Conservation (phyloP, 1,140 invertebrate genomes). For the Drosophila teissieri region DNA sequence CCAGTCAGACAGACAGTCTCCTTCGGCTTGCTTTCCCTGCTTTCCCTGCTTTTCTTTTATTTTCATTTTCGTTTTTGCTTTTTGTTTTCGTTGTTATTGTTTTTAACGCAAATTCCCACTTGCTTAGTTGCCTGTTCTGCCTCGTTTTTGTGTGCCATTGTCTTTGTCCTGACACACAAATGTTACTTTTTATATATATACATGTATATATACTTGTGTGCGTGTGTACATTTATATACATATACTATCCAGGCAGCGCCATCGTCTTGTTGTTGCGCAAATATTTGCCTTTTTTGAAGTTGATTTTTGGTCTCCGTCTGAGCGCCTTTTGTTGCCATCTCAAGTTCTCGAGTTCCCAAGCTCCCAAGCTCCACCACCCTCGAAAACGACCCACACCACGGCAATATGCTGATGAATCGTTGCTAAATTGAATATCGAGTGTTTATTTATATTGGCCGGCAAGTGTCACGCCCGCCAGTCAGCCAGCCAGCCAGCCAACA, state of each 20-base stretch:
- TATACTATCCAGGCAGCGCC: slow-evolving; percentile 2
- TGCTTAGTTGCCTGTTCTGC: slow-evolving; percentile 67
- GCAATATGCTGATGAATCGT: slow-evolving; percentile 72
- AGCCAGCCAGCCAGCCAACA: neutral
- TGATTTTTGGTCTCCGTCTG: slow-evolving; percentile 74
- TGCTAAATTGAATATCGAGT: slow-evolving; percentile 79
- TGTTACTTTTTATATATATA: slow-evolving; percentile 7
- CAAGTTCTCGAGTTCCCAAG: slow-evolving; percentile 31
- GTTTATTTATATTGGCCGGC: slow-evolving; percentile 76
- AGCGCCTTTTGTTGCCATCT: slow-evolving; percentile 76
- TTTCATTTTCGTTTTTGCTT: slow-evolving; percentile 26
- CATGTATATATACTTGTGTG: neutral
- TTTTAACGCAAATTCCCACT: slow-evolving; percentile 80
- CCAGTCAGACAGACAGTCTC: slow-evolving; percentile 43
- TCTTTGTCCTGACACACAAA: slow-evolving; percentile 54
- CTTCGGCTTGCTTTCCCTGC: slow-evolving; percentile 16
- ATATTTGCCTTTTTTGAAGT: slow-evolving; percentile 82
- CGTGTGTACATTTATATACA: neutral
- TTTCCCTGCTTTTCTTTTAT: neutral
- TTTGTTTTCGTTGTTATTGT: slow-evolving; percentile 71
- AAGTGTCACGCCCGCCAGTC: slow-evolving; percentile 34
- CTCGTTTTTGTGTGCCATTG: slow-evolving; percentile 61
- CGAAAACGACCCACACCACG: neutral
- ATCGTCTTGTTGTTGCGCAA: slow-evolving; percentile 65
- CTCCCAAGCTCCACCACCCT: neutral